A percentile compares a stretch with the other conserved stretches of the same genome.
phyloP scores from a whole-genome alignment of 2,797 vertebrate genomes.

The Platalea minor region DNA sequence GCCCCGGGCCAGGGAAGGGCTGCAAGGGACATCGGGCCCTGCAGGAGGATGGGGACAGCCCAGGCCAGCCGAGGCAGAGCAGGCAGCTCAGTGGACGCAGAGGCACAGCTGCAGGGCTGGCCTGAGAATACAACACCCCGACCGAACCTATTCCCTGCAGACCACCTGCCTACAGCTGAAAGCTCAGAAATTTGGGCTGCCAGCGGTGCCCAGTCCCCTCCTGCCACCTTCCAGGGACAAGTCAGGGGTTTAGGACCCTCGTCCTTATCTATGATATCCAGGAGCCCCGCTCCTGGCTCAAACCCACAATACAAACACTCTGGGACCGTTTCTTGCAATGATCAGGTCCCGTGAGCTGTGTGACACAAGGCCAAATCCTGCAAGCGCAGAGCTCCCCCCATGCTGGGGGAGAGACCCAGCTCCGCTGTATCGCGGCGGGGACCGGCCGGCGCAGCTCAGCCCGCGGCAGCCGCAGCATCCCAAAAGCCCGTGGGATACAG shows the following conservation, averaged over 20 bases:
- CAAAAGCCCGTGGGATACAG: background rate
- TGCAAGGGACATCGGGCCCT: background rate
- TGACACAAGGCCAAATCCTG: background rate
- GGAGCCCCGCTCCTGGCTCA: background rate
- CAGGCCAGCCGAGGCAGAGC: background rate
- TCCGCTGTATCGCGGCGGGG: background rate
- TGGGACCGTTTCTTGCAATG: background rate
- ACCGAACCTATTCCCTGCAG: background rate
- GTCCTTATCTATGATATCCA: background rate
- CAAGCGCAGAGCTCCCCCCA: background rate
- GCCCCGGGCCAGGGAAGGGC: background rate
- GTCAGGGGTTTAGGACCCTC: background rate
- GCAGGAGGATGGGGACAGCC: background rate
- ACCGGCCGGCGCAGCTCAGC: background rate
- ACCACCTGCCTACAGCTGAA: background rate
- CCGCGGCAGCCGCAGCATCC: background rate
- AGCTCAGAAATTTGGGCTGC: background rate
- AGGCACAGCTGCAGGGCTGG: background rate
- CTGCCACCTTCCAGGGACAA: background rate
- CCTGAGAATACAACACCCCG: background rate
- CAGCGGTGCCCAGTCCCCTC: background rate
- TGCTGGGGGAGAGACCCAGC: background rate
- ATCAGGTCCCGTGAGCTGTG: background rate
- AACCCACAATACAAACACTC: background rate
- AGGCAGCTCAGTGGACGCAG: background rate